A percentile compares a stretch with the other conserved stretches of the same genome.
Evolutionary conservation across 2,113 vertebrate species (phyloP).

Genomic region (Thinocorus orbignyianus): DNA sequence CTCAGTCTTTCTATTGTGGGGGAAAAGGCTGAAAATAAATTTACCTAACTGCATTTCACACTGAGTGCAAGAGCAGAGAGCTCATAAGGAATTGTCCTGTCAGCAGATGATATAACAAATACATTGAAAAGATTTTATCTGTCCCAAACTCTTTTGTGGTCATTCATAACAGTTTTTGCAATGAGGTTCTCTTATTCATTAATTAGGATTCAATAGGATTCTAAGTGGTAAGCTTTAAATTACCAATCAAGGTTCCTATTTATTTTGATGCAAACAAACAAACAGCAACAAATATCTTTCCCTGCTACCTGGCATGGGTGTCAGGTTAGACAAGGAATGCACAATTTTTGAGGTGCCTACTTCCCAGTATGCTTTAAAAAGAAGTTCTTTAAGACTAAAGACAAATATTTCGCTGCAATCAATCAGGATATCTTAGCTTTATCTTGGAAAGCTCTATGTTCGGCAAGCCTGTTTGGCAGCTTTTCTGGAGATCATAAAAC

Average conservation of each 20-base stretch:
- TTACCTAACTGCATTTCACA: not conserved
- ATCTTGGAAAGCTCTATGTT: not conserved
- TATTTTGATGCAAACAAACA: not conserved
- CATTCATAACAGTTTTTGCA: not conserved
- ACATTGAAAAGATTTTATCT: not conserved
- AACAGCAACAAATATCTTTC: not conserved
- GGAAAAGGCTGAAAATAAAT: not conserved
- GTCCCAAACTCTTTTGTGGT: not conserved
- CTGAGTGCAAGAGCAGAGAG: not conserved
- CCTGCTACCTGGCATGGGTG: not conserved
- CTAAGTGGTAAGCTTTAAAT: not conserved
- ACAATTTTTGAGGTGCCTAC: not conserved
- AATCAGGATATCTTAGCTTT: not conserved
- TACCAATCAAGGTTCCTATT: not conserved
- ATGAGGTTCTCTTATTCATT: not conserved
- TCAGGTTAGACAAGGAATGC: not conserved
- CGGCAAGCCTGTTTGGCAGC: not conserved
- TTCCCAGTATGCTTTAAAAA: not conserved
- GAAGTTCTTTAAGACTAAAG: not conserved
- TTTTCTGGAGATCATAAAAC: conserved; percentile 22
- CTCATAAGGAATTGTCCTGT: not conserved
- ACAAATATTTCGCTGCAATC: not conserved
- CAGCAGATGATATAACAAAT: not conserved
- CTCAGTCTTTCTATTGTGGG: not conserved
- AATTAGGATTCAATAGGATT: not conserved